A percentile compares a stretch with the other conserved stretches of the same genome.
phyloP scores from a whole-genome alignment of 2,113 vertebrate species.

The Cranoglanis bouderius region DNA sequence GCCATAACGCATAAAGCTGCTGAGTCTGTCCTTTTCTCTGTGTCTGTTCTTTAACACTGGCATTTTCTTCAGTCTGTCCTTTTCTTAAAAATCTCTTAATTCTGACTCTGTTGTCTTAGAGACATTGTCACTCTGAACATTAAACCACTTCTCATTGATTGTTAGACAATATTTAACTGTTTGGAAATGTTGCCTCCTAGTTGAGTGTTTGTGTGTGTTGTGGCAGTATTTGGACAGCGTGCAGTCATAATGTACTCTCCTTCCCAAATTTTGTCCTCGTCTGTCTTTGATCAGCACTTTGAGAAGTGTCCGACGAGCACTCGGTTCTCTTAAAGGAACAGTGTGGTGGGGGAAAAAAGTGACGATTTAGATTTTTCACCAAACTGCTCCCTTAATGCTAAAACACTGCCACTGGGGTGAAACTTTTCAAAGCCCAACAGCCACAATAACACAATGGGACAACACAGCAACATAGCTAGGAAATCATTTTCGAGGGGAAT shows the following conservation, averaged over 20 bases:
- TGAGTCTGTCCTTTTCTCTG: conserved; percentile 47
- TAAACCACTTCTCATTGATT: conserved; percentile 10
- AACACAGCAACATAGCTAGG: background rate
- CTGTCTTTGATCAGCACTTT: conserved; percentile 34
- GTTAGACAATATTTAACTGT: conserved; percentile 35
- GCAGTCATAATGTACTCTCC: conserved; percentile 36
- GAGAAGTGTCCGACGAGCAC: conserved; percentile 1
- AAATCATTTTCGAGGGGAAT: background rate
- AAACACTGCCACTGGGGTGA: conserved; percentile 3
- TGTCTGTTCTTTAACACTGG: background rate
- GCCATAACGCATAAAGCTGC: background rate
- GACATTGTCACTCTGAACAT: background rate
- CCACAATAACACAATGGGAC: conserved; percentile 31
- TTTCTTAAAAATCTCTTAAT: background rate
- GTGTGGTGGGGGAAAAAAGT: background rate
- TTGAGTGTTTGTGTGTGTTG: conserved; percentile 29
- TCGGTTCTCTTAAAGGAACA: conserved; percentile 59
- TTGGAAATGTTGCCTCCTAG: conserved; percentile 64
- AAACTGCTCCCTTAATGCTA: background rate
- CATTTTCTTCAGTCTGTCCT: background rate
- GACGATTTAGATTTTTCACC: background rate
- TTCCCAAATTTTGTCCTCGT: conserved; percentile 13
- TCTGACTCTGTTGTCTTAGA: background rate
- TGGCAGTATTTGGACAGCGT: conserved; percentile 31
- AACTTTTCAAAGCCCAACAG: background rate